Base-by-base conservation (phyloP, 2,888 invertebrate genomes). In the Caradrina kadenii region DNA sequence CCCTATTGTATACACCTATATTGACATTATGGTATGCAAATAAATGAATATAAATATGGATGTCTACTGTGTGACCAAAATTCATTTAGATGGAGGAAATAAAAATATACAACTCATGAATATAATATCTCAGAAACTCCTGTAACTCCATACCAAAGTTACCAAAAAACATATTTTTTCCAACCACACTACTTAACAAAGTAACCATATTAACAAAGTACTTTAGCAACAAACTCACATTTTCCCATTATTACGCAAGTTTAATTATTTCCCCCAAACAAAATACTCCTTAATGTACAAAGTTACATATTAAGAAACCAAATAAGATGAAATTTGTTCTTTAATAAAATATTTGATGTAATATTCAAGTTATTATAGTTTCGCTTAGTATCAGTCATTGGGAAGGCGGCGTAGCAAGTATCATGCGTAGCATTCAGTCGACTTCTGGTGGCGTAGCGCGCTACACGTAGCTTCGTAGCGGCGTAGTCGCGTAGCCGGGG, bases 351-450 rank as follows among this genome's bases (percentile, higher is more conserved):
- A 76, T 78, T 64, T 53, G 58, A 69, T 49, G 52, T 69, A 71
- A 76, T 79, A 76, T 76, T 76, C 63, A 56, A 77, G 72, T 75
- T 78, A 69, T 64, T 69, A 73, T 76, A 83, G 76, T 81, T 81
- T 70, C 53, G 73, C 21, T 53, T 76, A 63, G 65, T 75, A 75
- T 63, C 68, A 69, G 62, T 69, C 58, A 58, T 49, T 42, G 50
- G 71, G 0, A 35, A 49, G 49, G 65, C 39, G 60, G 60, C 63
- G 73, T 76, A 78, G 81, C 72, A 69, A 79, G 68, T 74, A 70
- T 66, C 74, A 79, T 73, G 73, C 82, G 76, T 81, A 82, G 78
- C 77, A 73, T 72, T 79, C 87, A 89, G 89, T 89, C 88, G 79
- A 64, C 76, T 78, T 67, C 77, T 79, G 81, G 82, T 83, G 72